Conservation (phyloP, 2,113 vertebrate species). For the Steatornis caripensis region DNA sequence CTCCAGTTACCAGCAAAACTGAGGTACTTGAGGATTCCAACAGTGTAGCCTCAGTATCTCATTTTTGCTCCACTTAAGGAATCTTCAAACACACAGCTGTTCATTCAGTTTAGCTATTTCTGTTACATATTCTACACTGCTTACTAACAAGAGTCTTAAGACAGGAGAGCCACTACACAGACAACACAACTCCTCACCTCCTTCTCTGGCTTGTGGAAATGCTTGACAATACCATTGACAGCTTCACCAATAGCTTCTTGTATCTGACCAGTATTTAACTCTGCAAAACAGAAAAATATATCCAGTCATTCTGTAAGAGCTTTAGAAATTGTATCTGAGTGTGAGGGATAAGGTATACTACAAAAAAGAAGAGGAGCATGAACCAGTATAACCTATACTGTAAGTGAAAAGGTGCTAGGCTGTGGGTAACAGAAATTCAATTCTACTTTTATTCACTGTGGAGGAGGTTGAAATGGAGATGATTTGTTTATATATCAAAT, state of each 20-base stretch:
- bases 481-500: background rate
- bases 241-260: conserved; percentile 98
- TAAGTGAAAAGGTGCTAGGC: background rate
- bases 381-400: background rate
- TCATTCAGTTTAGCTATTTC: background rate
- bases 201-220: conserved; percentile 98
- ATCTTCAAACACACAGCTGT: background rate
- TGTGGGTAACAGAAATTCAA: background rate
- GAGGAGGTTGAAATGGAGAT: background rate
- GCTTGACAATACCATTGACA: conserved; percentile 98
- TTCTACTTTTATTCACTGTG: background rate
- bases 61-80: background rate
- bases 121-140: background rate
- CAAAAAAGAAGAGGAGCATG: background rate
- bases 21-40: background rate
- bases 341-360: background rate
- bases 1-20: background rate
- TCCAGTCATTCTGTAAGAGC: background rate
- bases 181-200: conserved; percentile 80
- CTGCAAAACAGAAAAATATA: conserved; percentile 67
- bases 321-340: background rate
- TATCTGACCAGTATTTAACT: conserved; percentile 98
- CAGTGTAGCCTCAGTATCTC: background rate
- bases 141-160: background rate
- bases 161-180: background rate